phyloP scores from a whole-genome alignment of 2,113 vertebrate species.

The Perca schrenkii region DNA sequence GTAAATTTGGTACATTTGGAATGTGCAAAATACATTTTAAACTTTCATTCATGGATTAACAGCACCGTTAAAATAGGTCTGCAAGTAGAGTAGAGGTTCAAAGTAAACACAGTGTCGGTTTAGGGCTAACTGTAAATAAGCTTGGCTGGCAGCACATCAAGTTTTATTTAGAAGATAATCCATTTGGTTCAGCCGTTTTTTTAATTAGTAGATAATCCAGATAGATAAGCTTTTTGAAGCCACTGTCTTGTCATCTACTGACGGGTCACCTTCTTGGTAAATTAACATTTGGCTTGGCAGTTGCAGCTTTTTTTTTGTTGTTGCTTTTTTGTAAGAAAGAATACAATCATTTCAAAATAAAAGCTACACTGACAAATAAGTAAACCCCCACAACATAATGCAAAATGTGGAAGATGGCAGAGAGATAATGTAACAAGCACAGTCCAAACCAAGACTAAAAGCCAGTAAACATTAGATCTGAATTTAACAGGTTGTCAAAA shows the following conservation, averaged over 20 bases:
- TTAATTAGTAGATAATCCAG: slow-evolving; percentile 40
- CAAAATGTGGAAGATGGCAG: neutral
- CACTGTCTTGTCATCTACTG: slow-evolving; percentile 1
- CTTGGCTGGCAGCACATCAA: slow-evolving; percentile 19
- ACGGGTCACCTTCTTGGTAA: slow-evolving; percentile 18
- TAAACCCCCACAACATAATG: neutral
- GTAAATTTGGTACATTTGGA: neutral
- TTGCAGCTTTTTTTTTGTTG: neutral
- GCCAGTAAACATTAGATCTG: neutral
- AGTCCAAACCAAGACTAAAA: neutral
- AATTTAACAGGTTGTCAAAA: slow-evolving; percentile 1
- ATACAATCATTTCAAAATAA: neutral
- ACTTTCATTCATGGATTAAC: neutral
- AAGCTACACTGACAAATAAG: neutral
- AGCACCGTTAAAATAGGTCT: neutral
- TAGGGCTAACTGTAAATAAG: neutral
- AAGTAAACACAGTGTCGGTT: slow-evolving; percentile 7
- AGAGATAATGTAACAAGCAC: neutral
- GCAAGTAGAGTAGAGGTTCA: neutral
- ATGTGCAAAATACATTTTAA: neutral
- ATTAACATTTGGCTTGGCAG: neutral
- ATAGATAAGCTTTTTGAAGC: slow-evolving; percentile 8
- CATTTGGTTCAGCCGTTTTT: slow-evolving; percentile 14
- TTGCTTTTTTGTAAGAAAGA: neutral
- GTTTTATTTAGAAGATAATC: slow-evolving; percentile 36